Base-by-base conservation (phyloP, 2,888 invertebrate genomes). In the Nemapogon koenigi region DNA sequence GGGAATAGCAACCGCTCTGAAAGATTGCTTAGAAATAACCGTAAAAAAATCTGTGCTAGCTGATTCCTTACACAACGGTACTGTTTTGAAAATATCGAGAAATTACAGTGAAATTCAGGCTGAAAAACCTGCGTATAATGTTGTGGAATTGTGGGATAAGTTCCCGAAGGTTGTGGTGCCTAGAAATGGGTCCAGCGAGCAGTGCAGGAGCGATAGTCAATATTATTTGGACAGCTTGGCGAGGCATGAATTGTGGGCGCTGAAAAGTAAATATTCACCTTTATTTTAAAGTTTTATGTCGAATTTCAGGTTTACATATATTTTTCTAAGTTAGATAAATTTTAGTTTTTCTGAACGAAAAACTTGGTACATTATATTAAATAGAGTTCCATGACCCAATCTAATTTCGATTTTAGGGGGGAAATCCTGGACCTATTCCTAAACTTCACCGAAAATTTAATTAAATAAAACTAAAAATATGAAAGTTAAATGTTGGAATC, bases 201-300 rank as follows among this genome's bases (percentile, higher is more conserved):
- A 63, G 49, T 83, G 83, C 52, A 51, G 71, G 19, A 52, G 64
- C 39, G 81, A 80, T 30, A 66, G 67, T 36, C 59, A 63, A 44
- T 48, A 59, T 17, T 76, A 68, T 29, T 38, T 76, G 40, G 62
- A 70, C 37, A 61, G 69, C 40, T 47, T 81, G 45, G 62, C 69
- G 6, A 54, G 59, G 2, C 55, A 81, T 46, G 73, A 83, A 43
- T 44, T 83, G 7, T 78, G 81, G 78, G 81, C 82, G 28, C 41
- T 83, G 31, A 81, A 82, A 76, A 82, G 83, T 83, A 73, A 72
- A 57, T 60, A 43, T n/a, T 37, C 39, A 30, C 13, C 41, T 38
- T 41, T 26, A 18, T 14, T 29, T 18, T 6, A 29, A 2, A 29
- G 8, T n/a, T 8, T 14, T 29, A 14, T 3, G 6, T 22, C 22